phyloP scores from a whole-genome alignment of 2,113 vertebrate genomes.

The Clarias gariepinus region DNA sequence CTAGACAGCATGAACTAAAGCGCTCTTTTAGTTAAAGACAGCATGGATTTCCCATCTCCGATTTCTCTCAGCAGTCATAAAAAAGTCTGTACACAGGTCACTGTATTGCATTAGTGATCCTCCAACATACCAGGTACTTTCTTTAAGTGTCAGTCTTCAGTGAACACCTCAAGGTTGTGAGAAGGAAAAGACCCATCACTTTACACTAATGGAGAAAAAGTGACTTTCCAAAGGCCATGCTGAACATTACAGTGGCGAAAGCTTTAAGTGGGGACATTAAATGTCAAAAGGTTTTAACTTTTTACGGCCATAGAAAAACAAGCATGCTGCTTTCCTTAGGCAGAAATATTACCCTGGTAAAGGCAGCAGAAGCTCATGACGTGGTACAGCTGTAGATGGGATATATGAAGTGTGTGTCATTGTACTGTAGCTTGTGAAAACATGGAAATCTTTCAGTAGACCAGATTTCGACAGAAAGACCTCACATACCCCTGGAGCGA shows the following conservation, averaged over 20 bases:
- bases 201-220: constrained; percentile 42
- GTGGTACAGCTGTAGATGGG: neutral
- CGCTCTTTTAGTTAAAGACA: constrained; percentile 46
- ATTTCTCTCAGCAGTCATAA: constrained; percentile 56
- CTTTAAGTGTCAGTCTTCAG: constrained; percentile 48
- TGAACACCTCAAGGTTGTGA: constrained; percentile 1
- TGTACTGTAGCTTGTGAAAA: neutral
- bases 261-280: neutral
- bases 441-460: neutral
- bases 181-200: constrained; percentile 37
- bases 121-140: constrained; percentile 46
- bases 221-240: constrained; percentile 9
- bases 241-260: constrained; percentile 23
- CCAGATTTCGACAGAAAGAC: neutral
- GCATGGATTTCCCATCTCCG: constrained; percentile 67
- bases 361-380: neutral
- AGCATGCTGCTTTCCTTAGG: neutral
- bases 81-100: constrained; percentile 55
- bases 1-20: neutral
- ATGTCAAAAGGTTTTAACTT: constrained; percentile 13
- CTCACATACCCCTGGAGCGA: neutral
- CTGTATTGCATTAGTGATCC: constrained; percentile 57
- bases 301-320: neutral
- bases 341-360: neutral
- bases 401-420: neutral